Evolutionary conservation across 92 coral and sea anemone genomes (phyloP).

Genomic region (Palythoa caribaeorum): DNA sequence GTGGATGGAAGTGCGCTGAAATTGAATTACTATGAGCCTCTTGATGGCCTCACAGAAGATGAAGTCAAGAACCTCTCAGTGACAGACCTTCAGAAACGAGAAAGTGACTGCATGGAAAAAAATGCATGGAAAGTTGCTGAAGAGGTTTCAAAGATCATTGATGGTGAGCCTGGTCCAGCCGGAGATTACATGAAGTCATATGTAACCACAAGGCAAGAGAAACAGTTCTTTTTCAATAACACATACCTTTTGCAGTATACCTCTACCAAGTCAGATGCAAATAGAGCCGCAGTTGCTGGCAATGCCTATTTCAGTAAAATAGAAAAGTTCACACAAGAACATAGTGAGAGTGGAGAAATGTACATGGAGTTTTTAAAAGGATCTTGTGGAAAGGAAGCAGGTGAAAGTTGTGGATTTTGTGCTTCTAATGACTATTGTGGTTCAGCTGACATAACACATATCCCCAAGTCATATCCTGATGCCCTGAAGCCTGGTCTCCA

Average conservation of each 20-base stretch:
- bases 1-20: slow-evolving; percentile 65
- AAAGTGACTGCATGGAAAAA: slow-evolving; percentile 56
- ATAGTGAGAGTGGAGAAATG: slow-evolving; percentile 60
- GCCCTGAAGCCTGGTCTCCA: slow-evolving; percentile 55
- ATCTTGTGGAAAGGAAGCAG: too few relatives aligned
- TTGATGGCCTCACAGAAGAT: slow-evolving; percentile 51
- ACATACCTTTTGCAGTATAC: slow-evolving; percentile 39
- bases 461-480: slow-evolving; percentile 55
- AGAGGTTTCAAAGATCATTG: slow-evolving; percentile 45
- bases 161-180: slow-evolving; percentile 69
- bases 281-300: slow-evolving; percentile 35
- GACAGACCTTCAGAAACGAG: slow-evolving; percentile 54
- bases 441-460: slow-evolving; percentile 30
- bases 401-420: slow-evolving; percentile 48
- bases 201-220: slow-evolving; percentile 43
- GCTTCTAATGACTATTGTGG: too few relatives aligned
- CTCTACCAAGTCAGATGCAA: slow-evolving; percentile 42
- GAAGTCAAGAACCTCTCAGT: slow-evolving; percentile 51
- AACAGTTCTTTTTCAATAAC: slow-evolving; percentile 58
- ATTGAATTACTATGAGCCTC: slow-evolving; percentile 59
- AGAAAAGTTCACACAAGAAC: slow-evolving; percentile 10
- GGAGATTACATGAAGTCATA: neutral
- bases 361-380: too few relatives aligned
- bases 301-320: slow-evolving; percentile 15
- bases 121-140: slow-evolving; percentile 62